phyloP scores from a whole-genome alignment of 2,113 vertebrate species.

The Dasyprocta punctata region DNA sequence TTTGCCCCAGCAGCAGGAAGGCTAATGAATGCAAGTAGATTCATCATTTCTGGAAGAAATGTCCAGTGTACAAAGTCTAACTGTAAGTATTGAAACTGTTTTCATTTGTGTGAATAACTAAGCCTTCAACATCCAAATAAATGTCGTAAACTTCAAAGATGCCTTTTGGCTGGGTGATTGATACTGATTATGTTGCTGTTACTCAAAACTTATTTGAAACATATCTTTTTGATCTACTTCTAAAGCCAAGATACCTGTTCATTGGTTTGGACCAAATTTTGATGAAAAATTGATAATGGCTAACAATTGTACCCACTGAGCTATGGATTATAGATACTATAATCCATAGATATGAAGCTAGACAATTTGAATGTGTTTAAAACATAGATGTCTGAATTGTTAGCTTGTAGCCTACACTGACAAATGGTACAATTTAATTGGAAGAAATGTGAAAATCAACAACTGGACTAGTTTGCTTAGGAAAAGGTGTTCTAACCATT shows the following conservation, averaged over 20 bases:
- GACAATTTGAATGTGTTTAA: background rate
- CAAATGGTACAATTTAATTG: background rate
- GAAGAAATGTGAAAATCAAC: background rate
- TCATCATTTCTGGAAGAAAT: background rate
- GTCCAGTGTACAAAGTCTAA: background rate
- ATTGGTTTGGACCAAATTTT: background rate
- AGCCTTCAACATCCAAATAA: conserved; percentile 7
- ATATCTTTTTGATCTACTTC: background rate
- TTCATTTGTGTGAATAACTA: background rate
- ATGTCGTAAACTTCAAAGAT: conserved; percentile 17
- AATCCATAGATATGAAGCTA: background rate
- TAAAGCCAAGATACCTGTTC: background rate
- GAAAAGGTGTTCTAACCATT: background rate
- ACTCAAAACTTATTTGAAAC: conserved; percentile 30
- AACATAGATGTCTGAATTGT: background rate
- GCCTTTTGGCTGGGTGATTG: background rate
- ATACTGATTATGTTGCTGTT: background rate
- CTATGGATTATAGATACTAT: background rate
- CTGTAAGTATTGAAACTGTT: background rate
- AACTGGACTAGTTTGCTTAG: background rate
- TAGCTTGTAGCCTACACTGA: background rate
- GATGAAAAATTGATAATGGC: background rate
- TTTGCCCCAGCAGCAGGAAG: background rate
- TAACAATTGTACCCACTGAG: background rate
- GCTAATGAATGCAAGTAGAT: background rate